A percentile compares a stretch with the other conserved stretches of the same genome.
Conservation (phyloP, 2,888 invertebrate species). For the Noctua janthina region DNA sequence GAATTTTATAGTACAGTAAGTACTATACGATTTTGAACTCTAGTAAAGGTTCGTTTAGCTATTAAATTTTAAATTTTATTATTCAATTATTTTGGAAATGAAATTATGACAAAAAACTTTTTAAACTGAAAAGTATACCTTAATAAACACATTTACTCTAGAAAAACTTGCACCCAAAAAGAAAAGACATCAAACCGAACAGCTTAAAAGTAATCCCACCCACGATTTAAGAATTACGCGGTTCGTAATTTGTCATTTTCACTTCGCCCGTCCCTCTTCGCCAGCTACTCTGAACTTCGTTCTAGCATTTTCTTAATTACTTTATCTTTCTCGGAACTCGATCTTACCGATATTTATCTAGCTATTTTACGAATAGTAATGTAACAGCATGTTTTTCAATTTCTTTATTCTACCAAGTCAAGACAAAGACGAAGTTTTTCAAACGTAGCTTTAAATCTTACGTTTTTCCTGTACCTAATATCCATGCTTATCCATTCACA, state of each 20-base stretch:
- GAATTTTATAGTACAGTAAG: background rate
- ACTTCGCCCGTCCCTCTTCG: constrained; percentile 7
- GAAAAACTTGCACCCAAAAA: background rate
- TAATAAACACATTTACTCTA: background rate
- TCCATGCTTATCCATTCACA: too few relatives aligned
- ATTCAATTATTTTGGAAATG: background rate
- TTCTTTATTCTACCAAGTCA: background rate
- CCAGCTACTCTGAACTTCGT: background rate
- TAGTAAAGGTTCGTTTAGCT: background rate
- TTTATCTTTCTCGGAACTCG: background rate
- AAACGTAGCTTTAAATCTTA: background rate
- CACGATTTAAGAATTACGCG: constrained; percentile 20
- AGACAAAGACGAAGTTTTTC: background rate
- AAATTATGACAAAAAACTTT: background rate
- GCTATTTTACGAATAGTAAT: background rate
- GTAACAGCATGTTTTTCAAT: background rate
- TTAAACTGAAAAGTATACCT: background rate
- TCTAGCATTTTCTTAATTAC: constrained; percentile 31
- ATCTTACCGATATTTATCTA: background rate
- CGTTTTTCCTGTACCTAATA: background rate
- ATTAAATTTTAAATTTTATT: background rate
- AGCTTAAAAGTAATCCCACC: constrained; percentile 23
- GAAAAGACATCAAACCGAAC: background rate
- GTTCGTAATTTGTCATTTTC: constrained; percentile 34
- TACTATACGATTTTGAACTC: background rate